Conservation (phyloP, 2,113 vertebrate species). For the Labeo rohita region DNA sequence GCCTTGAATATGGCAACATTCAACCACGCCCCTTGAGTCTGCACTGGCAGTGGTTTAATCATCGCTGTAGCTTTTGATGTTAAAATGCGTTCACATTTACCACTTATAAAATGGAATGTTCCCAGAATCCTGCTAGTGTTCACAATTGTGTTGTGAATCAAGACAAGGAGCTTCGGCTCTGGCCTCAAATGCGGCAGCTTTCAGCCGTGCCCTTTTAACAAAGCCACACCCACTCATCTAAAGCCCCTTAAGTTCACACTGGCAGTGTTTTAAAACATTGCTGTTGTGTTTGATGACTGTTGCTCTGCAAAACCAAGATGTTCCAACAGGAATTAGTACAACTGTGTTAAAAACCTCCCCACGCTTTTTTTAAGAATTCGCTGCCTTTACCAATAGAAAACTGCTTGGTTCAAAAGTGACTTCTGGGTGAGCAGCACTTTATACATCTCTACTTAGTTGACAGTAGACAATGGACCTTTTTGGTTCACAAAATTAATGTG, state of each 20-base stretch:
- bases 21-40: neutral
- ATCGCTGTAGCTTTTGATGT: no score
- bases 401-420: no score
- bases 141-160: neutral
- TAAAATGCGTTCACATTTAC: no score
- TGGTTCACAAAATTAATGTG: neutral
- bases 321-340: no score
- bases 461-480: neutral
- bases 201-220: neutral
- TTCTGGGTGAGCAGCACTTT: neutral
- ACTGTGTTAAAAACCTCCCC: no score
- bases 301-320: neutral
- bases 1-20: neutral
- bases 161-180: conserved; percentile 21
- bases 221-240: neutral
- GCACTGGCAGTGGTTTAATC: no score
- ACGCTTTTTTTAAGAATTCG: no score
- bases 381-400: no score
- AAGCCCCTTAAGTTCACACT: conserved; percentile 26
- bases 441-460: neutral
- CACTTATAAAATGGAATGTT: no score
- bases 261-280: neutral
- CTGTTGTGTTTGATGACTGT: neutral
- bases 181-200: neutral
- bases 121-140: neutral